Conservation (phyloP, 2,888 invertebrate species). For the Ormyrus thymus region DNA sequence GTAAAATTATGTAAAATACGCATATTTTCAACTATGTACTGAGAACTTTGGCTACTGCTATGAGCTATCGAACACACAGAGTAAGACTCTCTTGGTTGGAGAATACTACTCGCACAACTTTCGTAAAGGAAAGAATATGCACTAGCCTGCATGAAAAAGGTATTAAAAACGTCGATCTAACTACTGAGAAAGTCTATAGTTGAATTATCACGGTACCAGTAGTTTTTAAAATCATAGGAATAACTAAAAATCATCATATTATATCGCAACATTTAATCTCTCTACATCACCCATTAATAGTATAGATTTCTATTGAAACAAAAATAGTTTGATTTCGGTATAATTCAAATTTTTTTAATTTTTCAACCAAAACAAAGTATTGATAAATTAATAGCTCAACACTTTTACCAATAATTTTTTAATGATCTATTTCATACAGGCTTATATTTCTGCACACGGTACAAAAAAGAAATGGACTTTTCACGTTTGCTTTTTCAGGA, state of each 20-base stretch:
- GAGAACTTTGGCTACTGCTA: constrained; percentile 67
- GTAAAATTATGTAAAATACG: constrained; percentile 56
- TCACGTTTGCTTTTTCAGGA: constrained; percentile 67
- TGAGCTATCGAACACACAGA: constrained; percentile 62
- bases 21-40: constrained; percentile 55
- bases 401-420: constrained; percentile 25
- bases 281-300: constrained; percentile 17
- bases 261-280: too few relatives aligned
- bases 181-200: constrained; percentile 20
- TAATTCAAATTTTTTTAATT: constrained; percentile 15
- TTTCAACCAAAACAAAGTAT: constrained; percentile 31
- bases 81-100: constrained; percentile 52
- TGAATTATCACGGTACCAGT: constrained; percentile 36
- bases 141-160: constrained; percentile 39
- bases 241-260: too few relatives aligned
- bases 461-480: constrained; percentile 61
- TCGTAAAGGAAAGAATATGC: constrained; percentile 41
- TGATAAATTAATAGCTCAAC: constrained; percentile 30
- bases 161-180: constrained; percentile 38
- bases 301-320: constrained; percentile 37
- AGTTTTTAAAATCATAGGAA: constrained; percentile 4
- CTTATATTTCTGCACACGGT: constrained; percentile 42
- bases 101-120: constrained; percentile 50
- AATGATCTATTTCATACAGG: constrained; percentile 34
- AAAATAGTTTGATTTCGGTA: constrained; percentile 11